A percentile compares a stretch with the other conserved stretches of the same genome.
Conservation (phyloP, 2,113 vertebrate species). For the Uria aalge region DNA sequence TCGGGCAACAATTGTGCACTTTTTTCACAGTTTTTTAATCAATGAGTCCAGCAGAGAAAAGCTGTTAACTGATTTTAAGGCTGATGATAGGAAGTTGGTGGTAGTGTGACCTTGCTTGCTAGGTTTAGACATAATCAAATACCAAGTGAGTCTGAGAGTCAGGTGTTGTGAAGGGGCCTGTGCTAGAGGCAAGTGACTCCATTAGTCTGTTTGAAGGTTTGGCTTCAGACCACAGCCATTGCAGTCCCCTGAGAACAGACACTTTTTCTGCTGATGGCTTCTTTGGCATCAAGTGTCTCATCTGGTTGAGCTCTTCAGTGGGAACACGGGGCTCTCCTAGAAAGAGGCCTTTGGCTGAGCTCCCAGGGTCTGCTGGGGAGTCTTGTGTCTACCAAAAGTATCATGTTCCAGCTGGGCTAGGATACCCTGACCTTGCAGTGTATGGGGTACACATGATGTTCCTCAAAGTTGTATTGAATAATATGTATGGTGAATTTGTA, state of each 20-base stretch:
- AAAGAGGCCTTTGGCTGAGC: background rate
- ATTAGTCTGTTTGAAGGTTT: background rate
- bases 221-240: background rate
- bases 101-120: rapidly evolving
- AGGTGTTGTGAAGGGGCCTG: background rate
- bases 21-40: background rate
- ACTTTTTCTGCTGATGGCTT: background rate
- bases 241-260: background rate
- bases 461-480: background rate
- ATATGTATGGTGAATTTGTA: background rate
- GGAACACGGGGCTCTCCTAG: background rate
- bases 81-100: background rate
- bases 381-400: background rate
- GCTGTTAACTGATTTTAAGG: background rate
- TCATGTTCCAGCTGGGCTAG: background rate
- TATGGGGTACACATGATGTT: background rate
- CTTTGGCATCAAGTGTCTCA: background rate
- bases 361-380: background rate
- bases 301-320: background rate
- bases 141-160: background rate
- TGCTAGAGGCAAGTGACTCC: background rate
- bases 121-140: background rate
- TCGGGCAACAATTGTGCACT: background rate
- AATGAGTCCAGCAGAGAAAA: background rate
- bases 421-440: background rate